Conservation (phyloP, 1,140 invertebrate species). For the Drosophila tristis region DNA sequence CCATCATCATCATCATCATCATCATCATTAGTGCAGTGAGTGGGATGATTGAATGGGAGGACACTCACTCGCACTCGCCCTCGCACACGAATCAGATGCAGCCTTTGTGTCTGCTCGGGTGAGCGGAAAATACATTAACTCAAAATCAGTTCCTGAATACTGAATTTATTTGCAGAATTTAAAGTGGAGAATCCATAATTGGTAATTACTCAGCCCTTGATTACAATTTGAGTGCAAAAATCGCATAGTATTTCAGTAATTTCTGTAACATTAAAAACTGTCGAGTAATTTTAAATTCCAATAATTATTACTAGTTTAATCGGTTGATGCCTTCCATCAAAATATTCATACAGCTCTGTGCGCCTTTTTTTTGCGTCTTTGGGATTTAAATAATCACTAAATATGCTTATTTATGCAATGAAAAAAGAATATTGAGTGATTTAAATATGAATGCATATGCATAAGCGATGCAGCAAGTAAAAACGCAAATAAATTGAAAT, state of each 20-base stretch:
- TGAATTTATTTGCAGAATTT: slow-evolving; percentile 33
- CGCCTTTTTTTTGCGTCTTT: slow-evolving; percentile 12
- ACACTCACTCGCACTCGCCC: slow-evolving; percentile 19
- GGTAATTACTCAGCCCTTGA: slow-evolving; percentile 29
- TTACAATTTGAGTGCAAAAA: slow-evolving; percentile 10
- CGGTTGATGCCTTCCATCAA: neutral
- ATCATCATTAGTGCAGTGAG: slow-evolving; percentile 13
- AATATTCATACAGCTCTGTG: slow-evolving; percentile 4
- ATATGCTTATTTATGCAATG: slow-evolving; percentile 56
- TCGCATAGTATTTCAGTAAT: slow-evolving; percentile 1
- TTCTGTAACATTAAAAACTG: neutral
- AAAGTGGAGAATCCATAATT: slow-evolving; percentile 4
- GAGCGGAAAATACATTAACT: slow-evolving; percentile 53
- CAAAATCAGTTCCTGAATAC: slow-evolving; percentile 20
- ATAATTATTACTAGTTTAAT: slow-evolving; percentile 1
- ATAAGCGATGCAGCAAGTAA: slow-evolving; percentile 16
- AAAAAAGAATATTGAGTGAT: slow-evolving; percentile 9
- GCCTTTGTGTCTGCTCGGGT: slow-evolving; percentile 45
- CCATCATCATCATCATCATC: slow-evolving; percentile 39
- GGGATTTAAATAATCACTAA: slow-evolving; percentile 29
- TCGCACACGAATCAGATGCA: slow-evolving; percentile 20
- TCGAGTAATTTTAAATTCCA: neutral
- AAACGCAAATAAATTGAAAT: slow-evolving; percentile 26
- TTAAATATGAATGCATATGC: slow-evolving; percentile 35
- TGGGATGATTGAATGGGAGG: slow-evolving; percentile 3